Evolutionary conservation across 2,888 invertebrate species (phyloP).

Genomic region (Thecophora atra): DNA sequence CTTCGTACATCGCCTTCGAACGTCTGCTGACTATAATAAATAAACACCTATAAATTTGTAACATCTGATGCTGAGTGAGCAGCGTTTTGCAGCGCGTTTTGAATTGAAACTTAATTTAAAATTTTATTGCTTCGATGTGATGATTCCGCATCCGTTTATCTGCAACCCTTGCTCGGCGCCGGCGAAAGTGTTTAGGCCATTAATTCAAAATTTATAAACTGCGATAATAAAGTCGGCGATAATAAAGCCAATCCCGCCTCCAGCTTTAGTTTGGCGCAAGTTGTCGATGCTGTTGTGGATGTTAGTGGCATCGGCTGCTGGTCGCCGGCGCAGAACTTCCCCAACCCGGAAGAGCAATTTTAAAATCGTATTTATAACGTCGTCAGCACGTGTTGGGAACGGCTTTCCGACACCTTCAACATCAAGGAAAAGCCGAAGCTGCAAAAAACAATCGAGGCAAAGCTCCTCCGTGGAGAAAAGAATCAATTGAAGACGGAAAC

Average conservation of each 20-base stretch:
- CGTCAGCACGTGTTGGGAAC: slow-evolving; percentile 63
- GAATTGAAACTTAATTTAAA: slow-evolving; percentile 50
- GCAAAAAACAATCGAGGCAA: neutral
- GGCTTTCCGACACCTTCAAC: slow-evolving; percentile 50
- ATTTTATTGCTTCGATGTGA: slow-evolving; percentile 52
- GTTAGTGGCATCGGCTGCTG: slow-evolving; percentile 36
- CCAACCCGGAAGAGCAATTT: slow-evolving; percentile 42
- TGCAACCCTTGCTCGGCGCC: slow-evolving; percentile 13
- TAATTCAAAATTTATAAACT: slow-evolving; percentile 28
- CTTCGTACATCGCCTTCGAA: too few relatives aligned
- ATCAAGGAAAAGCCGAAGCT: neutral
- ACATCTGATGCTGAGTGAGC: slow-evolving; percentile 44
- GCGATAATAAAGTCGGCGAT: slow-evolving; percentile 25
- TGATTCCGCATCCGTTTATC: neutral
- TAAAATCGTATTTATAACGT: slow-evolving; percentile 60
- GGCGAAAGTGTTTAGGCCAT: slow-evolving; percentile 32
- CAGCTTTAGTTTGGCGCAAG: slow-evolving; percentile 27
- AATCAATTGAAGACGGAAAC: neutral
- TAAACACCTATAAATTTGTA: slow-evolving; percentile 42
- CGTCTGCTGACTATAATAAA: slow-evolving; percentile 31
- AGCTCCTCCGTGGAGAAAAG: neutral
- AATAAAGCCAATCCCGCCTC: slow-evolving; percentile 33
- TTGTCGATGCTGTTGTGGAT: slow-evolving; percentile 28
- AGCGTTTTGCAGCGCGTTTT: slow-evolving; percentile 45
- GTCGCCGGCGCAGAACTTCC: slow-evolving; percentile 41